Conservation (phyloP, 2,797 vertebrate genomes). For the Phyllotis vaccarum region DNA sequence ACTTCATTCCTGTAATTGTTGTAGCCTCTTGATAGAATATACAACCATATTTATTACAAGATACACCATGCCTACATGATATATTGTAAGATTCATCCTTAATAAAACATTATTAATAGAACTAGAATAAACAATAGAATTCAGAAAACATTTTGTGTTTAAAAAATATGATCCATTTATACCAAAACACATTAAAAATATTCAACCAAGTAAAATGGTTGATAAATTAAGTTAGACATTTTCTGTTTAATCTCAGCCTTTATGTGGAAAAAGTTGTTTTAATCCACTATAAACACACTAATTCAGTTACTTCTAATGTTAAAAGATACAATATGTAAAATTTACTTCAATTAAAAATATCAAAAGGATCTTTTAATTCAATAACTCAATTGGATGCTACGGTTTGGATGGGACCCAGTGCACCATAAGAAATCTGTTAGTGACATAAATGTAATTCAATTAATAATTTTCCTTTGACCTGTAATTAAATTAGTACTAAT, state of each 20-base stretch:
- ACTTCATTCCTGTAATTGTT: not conserved
- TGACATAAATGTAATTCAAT: slow-evolving; percentile 49
- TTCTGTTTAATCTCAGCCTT: not conserved
- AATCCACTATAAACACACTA: not conserved
- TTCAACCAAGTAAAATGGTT: not conserved
- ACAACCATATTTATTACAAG: not conserved
- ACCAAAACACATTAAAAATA: not conserved
- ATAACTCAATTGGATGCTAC: slow-evolving; percentile 33
- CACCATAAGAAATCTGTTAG: slow-evolving; percentile 40
- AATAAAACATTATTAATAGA: not conserved
- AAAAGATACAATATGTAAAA: too few relatives aligned
- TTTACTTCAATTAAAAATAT: too few relatives aligned
- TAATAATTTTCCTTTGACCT: slow-evolving; percentile 46
- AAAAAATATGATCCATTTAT: not conserved
- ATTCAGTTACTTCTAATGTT: not conserved
- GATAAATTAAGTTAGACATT: not conserved
- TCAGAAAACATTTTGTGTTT: not conserved
- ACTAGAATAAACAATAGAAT: not conserved
- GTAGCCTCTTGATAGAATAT: not conserved
- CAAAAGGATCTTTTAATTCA: too few relatives aligned
- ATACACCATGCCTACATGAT: not conserved
- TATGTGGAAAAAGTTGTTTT: not conserved
- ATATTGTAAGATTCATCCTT: not conserved
- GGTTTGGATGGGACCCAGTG: not conserved
- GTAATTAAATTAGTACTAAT: slow-evolving; percentile 53